A percentile compares a stretch with the other conserved stretches of the same genome.
Conservation (phyloP, 1,140 invertebrate species). For the Drosophila elegans region DNA sequence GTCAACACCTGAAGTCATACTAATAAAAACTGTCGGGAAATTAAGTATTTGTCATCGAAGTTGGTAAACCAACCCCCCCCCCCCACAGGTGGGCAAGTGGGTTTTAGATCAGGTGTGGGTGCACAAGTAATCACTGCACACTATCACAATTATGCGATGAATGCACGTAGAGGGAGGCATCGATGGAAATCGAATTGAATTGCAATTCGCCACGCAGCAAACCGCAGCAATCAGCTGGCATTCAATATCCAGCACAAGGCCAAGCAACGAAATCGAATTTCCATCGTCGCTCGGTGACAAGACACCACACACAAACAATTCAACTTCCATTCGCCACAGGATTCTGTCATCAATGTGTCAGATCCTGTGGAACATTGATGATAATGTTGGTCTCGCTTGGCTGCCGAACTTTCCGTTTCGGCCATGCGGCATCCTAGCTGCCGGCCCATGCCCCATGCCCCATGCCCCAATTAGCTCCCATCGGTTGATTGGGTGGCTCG, state of each 20-base stretch:
- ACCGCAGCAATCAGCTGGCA: conserved; percentile 35
- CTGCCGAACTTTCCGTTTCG: conserved; percentile 3
- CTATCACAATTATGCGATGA: conserved; percentile 13
- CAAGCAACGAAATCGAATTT: conserved; percentile 66
- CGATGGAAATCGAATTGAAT: conserved; percentile 46
- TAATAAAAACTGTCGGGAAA: background rate
- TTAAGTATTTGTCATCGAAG: conserved; percentile 21
- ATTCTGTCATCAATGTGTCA: conserved; percentile 48
- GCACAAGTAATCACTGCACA: conserved; percentile 13
- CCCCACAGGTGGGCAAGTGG: conserved; percentile 8
- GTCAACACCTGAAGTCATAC: background rate
- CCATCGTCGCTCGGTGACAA: conserved; percentile 14
- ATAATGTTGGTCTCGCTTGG: conserved; percentile 38
- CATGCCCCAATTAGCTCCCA: conserved; percentile 25
- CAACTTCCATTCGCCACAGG: conserved; percentile 8
- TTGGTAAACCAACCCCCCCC: background rate
- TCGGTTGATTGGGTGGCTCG: conserved; percentile 6
- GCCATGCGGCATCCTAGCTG: background rate
- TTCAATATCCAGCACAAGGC: conserved; percentile 58
- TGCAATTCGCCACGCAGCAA: conserved; percentile 32
- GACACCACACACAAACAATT: background rate
- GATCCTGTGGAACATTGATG: conserved; percentile 32
- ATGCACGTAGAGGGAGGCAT: conserved; percentile 8
- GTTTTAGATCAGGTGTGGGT: conserved; percentile 4
- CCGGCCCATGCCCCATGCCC: background rate